Conservation (phyloP, 2,113 vertebrate species). For the Eudorcas thomsonii region DNA sequence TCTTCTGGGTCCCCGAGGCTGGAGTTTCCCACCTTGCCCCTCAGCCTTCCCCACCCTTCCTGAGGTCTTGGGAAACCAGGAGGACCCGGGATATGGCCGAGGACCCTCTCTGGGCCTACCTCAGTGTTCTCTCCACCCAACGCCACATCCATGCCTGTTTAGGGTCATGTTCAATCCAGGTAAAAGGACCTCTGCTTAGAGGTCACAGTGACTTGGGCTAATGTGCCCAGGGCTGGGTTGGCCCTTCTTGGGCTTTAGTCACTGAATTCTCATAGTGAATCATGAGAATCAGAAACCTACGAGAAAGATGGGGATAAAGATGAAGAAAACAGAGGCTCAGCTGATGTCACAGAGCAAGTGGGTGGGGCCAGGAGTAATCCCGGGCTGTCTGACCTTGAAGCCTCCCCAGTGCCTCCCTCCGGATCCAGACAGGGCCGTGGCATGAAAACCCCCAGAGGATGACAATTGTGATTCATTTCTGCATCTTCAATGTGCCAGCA, state of each 20-base stretch:
- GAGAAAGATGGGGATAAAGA: neutral
- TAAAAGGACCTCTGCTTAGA: neutral
- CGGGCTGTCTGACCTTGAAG: neutral
- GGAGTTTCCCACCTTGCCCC: neutral
- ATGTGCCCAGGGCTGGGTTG: neutral
- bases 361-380: neutral
- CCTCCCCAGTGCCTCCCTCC: neutral
- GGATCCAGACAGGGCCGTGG: neutral
- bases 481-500: rapidly evolving
- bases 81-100: neutral
- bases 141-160: neutral
- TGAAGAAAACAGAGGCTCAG: neutral
- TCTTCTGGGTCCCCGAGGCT: neutral
- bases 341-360: neutral
- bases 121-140: neutral
- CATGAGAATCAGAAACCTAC: neutral
- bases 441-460: neutral
- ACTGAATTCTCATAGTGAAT: neutral
- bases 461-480: neutral
- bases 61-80: neutral
- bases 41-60: neutral
- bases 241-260: neutral
- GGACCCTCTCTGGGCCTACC: neutral
- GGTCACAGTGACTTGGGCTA: neutral
- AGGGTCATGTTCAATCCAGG: neutral